Evolutionary conservation across 2,797 vertebrate species (phyloP).

Genomic region (Lacerta viridis): DNA sequence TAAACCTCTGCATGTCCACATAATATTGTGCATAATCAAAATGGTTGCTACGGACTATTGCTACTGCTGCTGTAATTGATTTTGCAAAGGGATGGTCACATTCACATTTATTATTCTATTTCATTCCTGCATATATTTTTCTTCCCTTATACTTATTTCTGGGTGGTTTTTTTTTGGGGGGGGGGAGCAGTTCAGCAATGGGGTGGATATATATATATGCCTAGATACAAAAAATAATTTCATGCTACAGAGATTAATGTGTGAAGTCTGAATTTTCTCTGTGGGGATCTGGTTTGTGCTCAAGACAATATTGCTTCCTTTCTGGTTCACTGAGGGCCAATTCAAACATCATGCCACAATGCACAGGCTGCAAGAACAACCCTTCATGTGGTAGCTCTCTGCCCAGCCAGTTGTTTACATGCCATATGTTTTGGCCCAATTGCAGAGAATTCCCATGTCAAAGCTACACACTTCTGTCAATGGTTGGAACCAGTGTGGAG

Average conservation of each 20-base stretch:
- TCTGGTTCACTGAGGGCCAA: constrained; percentile 15
- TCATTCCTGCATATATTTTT: constrained; percentile 2
- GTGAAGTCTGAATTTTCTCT: constrained; percentile 18
- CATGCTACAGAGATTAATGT: constrained; percentile 40
- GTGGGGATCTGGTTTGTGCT: constrained; percentile 3
- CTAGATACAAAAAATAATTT: constrained; percentile 36
- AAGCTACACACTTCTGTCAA: background rate
- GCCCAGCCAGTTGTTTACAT: background rate
- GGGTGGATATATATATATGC: background rate
- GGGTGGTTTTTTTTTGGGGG: background rate
- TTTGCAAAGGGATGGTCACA: constrained; percentile 9
- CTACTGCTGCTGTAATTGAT: constrained; percentile 26
- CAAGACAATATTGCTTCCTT: constrained; percentile 10
- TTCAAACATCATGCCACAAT: background rate
- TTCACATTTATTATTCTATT: constrained; percentile 22
- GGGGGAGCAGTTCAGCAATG: background rate
- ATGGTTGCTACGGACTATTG: constrained; percentile 13
- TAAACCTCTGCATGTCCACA: constrained; percentile 10
- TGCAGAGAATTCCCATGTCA: background rate
- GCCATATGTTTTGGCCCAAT: background rate
- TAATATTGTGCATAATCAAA: constrained; percentile 18
- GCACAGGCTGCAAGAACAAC: background rate
- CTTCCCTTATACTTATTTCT: background rate
- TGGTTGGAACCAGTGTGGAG: background rate
- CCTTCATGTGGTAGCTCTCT: background rate